Percentiles rank a stretch among this genome's conserved stretches.
These are phyloP conservation scores for Eupsittula cactorum DNA, from an alignment of 2,113 vertebrate genomes.

Conservation along the genomic window DNA sequence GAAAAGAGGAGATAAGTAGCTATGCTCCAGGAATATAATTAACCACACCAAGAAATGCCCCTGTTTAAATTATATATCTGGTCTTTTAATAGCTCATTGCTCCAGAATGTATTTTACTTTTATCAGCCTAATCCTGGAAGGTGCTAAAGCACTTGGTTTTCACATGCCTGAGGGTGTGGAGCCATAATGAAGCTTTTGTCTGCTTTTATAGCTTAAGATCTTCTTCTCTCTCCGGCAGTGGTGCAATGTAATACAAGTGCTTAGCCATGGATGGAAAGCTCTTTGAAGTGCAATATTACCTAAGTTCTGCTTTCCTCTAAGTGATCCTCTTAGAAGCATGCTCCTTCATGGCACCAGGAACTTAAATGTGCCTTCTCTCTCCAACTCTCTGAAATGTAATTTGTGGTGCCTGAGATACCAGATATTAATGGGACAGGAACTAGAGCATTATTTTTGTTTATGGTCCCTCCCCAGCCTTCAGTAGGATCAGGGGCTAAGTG, in stretches of 20 bases:
- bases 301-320: fast-evolving
- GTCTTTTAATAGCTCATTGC: neutral
- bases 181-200: neutral
- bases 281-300: neutral
- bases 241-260: neutral
- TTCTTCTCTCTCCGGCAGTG: neutral
- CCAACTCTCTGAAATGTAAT: neutral
- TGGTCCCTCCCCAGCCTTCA: neutral
- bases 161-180: neutral
- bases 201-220: neutral
- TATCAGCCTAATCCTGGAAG: neutral
- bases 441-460: neutral
- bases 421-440: neutral
- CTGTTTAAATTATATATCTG: neutral
- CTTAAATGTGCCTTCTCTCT: neutral
- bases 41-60: neutral
- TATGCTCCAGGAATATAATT: neutral
- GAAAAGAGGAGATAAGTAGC: neutral
- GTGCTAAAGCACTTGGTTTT: neutral
- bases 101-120: neutral
- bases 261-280: neutral
- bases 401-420: neutral
- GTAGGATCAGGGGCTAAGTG: neutral
- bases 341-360: neutral
- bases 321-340: neutral